These are phyloP conservation scores for Ammodytes dubius DNA, from an alignment of 2,113 vertebrate species.

Conservation along the genomic window DNA sequence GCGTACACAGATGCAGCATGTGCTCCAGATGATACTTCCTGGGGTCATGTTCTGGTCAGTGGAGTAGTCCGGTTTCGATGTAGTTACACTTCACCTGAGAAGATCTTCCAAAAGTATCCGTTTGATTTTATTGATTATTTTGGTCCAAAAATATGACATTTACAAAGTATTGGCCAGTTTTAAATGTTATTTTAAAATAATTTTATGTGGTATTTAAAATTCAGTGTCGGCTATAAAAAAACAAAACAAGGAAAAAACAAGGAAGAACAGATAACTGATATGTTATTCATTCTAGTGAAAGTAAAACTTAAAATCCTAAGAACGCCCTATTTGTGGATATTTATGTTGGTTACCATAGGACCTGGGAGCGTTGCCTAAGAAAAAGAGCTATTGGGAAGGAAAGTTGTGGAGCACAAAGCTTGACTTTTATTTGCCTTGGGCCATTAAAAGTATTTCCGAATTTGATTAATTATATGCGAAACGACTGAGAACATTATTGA, in stretches of 20 bases:
- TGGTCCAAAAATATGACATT: background rate
- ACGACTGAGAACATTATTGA: background rate
- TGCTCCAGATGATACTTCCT: slow-evolving; percentile 10
- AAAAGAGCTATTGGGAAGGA: background rate
- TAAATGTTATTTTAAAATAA: background rate
- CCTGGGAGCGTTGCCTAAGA: background rate
- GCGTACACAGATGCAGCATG: background rate
- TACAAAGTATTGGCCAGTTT: background rate
- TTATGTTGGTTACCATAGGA: background rate
- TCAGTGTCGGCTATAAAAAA: background rate
- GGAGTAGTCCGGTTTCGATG: slow-evolving; percentile 31
- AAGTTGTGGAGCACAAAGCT: background rate
- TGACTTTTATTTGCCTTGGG: slow-evolving; percentile 6
- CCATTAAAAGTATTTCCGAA: background rate
- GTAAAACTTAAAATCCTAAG: background rate
- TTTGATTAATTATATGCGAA: background rate
- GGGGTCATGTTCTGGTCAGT: slow-evolving; percentile 35
- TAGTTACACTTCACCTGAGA: background rate
- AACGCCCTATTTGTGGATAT: background rate
- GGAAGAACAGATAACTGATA: background rate
- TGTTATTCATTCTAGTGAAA: background rate
- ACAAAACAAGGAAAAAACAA: too few relatives aligned
- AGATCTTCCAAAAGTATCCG: too few relatives aligned
- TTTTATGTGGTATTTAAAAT: background rate
- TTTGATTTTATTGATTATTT: background rate